Conservation (phyloP, 2,888 invertebrate genomes). For the Leptinotarsa peninsularis region DNA sequence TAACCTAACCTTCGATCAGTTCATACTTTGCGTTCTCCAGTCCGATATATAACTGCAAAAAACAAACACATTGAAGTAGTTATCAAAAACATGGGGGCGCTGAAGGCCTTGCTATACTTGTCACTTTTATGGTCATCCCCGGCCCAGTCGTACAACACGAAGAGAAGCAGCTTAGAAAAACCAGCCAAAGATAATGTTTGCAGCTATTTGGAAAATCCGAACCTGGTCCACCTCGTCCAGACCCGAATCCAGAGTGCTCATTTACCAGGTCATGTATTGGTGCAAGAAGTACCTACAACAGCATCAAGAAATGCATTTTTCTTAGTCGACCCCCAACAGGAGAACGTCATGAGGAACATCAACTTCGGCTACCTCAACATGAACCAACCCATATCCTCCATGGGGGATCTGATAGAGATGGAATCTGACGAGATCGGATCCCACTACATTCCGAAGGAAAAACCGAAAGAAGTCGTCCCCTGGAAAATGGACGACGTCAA, state of each 20-base stretch:
- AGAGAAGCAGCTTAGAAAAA: conserved; percentile 12
- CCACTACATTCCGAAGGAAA: conserved; percentile 13
- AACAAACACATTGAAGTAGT: conserved; percentile 7
- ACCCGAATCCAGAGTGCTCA: not conserved
- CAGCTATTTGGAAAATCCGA: conserved; percentile 36
- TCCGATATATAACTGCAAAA: conserved; percentile 21
- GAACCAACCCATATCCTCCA: conserved; percentile 30
- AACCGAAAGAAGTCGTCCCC: not conserved
- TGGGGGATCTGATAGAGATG: conserved; percentile 38
- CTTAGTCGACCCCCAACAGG: conserved; percentile 20
- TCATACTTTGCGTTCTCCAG: not conserved
- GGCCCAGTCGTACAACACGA: conserved; percentile 16
- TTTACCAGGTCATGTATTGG: not conserved
- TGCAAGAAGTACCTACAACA: not conserved
- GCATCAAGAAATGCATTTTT: not conserved
- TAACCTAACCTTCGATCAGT: conserved; percentile 23
- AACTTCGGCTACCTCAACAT: conserved; percentile 39
- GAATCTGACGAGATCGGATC: conserved; percentile 43
- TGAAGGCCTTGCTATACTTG: conserved; percentile 27
- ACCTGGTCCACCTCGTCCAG: conserved; percentile 15
- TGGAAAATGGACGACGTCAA: conserved; percentile 44
- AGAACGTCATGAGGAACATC: conserved; percentile 35
- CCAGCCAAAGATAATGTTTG: conserved; percentile 24
- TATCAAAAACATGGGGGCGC: conserved; percentile 32
- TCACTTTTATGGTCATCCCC: conserved; percentile 23